Evolutionary conservation across 2,797 vertebrate species (phyloP), one percentile per base, ranked within the genome.

Genomic region (Remorina albescens): DNA sequence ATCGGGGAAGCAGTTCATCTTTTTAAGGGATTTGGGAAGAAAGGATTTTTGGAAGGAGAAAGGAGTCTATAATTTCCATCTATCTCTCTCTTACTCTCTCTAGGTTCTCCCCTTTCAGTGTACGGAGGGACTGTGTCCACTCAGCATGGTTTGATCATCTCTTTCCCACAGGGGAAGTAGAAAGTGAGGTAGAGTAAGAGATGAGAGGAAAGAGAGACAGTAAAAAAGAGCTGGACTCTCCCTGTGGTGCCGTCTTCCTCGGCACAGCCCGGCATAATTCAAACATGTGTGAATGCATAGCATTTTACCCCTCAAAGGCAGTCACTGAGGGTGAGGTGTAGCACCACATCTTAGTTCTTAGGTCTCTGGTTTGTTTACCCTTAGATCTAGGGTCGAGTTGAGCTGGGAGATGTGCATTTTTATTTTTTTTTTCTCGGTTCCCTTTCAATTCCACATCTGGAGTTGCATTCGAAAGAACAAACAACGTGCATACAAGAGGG

Each of bases 121-220:
- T 83, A 76, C 74, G 85, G 72, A 86, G 87, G 87, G 84, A 93
- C 83, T 78, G 54, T 88, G 89, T 92, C 91, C 91, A 89, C 82
- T 93, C 90, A 82, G 71, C 62, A 58, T 65, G 74, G 87, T 93
- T 93, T 94, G 91, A 93, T 93, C 84, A 71, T 73, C 41, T 54
- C 26, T 74, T 77, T 86, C 90, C 92, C 91, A 66, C 60, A 87
- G 86, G 85, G 82, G 76, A 83, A 84, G 60, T 53, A 39, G 72
- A 77, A 85, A 80, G 82, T 73, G 67, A 86, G 81, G 63, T 76
- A 61, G 58, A 74, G 77, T 69, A 63, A 71, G 86, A 84, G 58
- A 91, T 88, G 68, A 86, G 81, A 88, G 62, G 65, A 66, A 69
- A 76, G 44, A 71, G 50, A 81, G 57, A 82, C 41, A 46, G 39